Conservation (phyloP, 1,140 invertebrate species). For the Diachasmimorpha longicaudata region DNA sequence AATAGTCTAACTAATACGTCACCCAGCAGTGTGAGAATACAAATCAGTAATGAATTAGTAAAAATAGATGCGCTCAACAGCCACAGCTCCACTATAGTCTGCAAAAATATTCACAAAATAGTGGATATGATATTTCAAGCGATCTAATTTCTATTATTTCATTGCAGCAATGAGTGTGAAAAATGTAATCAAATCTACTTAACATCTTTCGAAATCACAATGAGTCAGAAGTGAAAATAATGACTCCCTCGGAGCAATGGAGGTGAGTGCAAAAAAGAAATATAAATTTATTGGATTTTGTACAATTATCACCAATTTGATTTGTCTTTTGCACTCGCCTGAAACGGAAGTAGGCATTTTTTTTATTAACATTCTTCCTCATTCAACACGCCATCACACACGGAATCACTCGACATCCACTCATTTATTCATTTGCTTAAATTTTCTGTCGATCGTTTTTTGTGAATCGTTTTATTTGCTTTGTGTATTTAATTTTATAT, state of each 20-base stretch:
- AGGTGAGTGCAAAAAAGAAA: constrained; percentile 7
- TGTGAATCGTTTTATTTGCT: not conserved
- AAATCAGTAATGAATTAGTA: not conserved
- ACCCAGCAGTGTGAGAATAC: not conserved
- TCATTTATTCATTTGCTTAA: not conserved
- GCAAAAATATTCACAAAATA: no score
- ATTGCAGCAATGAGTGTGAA: not conserved
- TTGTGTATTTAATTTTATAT: not conserved
- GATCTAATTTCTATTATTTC: not conserved
- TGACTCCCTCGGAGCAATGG: not conserved
- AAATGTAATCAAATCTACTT: not conserved
- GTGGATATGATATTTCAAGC: no score
- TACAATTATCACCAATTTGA: constrained; percentile 27
- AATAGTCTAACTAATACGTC: not conserved
- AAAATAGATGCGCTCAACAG: not conserved
- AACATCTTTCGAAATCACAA: not conserved
- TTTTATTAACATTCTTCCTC: not conserved
- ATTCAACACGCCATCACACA: not conserved
- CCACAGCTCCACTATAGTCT: not conserved
- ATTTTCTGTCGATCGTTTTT: not conserved
- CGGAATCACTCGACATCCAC: not conserved
- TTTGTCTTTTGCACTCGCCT: constrained; percentile 29
- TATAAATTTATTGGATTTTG: constrained; percentile 37
- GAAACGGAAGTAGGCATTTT: constrained; percentile 43
- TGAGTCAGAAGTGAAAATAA: not conserved